Base-by-base conservation (phyloP, 2,888 invertebrate species). In the Epirrita christyi region DNA sequence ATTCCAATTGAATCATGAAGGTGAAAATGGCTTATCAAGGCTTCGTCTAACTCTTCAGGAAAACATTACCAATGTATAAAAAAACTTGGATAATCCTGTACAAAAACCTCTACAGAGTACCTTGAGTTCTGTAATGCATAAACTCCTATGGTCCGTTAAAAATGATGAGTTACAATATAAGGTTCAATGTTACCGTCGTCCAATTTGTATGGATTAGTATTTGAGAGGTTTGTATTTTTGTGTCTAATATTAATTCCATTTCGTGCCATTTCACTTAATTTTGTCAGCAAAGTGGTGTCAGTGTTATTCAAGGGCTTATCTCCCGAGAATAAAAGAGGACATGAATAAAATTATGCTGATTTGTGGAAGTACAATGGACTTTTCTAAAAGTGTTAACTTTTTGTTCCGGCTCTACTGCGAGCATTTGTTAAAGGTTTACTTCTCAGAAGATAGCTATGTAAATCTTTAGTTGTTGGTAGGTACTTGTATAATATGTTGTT, bases 301-400 rank as follows among this genome's bases (percentile, higher is more conserved):
- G 55, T 44, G 44, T 49, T 54, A 47, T 55, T 44, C 48, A 43
- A 43, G 37, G 34, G 55, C 38, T 49, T 44, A 55, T 55, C 55
- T 55, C 55, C 27, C 14, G n/a, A 28, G 43, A 43, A 42, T 49
- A 49, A 55, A 54, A 55, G 54, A 43, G 50, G 46, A 51, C 51
- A 47, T 46, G 56, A 56, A 56, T 56, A 56, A 56, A 56, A 56
- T 56, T 56, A 56, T 45, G 42, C 29, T 43, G 46, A 47, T 29
- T 50, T 29, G 41, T 14, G 28, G 46, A 51, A 51, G 42, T 5
- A 32, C 42, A 27, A 41, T 13, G 37, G 42, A 51, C 42, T 50
- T 50, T 34, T 50, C 45, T 46, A 15, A 49, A 55, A 56, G 46
- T 47, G 51, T 56, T 51, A 46, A 56, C 44, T 45, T 55, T 55